Percentiles rank a stretch among this genome's conserved stretches.
Conservation (phyloP, 2,888 invertebrate species). For the Salticus scenicus region DNA sequence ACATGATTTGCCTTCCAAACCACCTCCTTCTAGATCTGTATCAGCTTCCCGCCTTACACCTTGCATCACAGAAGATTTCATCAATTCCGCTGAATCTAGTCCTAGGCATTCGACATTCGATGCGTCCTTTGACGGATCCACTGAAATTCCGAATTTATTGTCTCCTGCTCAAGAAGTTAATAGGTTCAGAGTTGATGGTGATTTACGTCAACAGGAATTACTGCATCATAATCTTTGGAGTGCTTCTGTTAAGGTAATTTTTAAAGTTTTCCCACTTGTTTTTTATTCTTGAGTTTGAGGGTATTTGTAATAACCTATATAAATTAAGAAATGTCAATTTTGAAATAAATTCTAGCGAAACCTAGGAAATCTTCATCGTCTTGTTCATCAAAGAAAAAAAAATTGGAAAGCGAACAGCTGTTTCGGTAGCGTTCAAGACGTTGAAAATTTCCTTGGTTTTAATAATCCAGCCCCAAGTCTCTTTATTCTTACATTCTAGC, state of each 20-base stretch:
- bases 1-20: constrained; percentile 80
- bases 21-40: constrained; percentile 68
- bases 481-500: too few relatives aligned
- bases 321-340: too few relatives aligned
- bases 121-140: constrained; percentile 43
- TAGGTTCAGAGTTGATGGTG: constrained; percentile 43
- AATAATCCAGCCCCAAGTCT: too few relatives aligned
- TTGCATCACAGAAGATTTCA: constrained; percentile 70
- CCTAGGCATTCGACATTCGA: constrained; percentile 71
- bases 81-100: constrained; percentile 69
- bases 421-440: too few relatives aligned
- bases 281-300: background rate
- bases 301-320: too few relatives aligned
- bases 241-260: constrained; percentile 54
- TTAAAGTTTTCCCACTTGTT: background rate
- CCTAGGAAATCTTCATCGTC: too few relatives aligned
- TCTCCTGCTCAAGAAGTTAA: constrained; percentile 46
- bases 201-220: constrained; percentile 58
- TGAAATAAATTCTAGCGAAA: too few relatives aligned
- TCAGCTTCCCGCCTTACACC: constrained; percentile 72
- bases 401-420: too few relatives aligned
- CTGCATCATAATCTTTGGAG: constrained; percentile 70
- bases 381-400: too few relatives aligned
- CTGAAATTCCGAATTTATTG: constrained; percentile 30
- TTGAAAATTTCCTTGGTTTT: too few relatives aligned